A percentile compares a stretch with the other conserved stretches of the same genome.
phyloP scores from a whole-genome alignment of 2,888 invertebrate species.

The Melanostoma scalare region DNA sequence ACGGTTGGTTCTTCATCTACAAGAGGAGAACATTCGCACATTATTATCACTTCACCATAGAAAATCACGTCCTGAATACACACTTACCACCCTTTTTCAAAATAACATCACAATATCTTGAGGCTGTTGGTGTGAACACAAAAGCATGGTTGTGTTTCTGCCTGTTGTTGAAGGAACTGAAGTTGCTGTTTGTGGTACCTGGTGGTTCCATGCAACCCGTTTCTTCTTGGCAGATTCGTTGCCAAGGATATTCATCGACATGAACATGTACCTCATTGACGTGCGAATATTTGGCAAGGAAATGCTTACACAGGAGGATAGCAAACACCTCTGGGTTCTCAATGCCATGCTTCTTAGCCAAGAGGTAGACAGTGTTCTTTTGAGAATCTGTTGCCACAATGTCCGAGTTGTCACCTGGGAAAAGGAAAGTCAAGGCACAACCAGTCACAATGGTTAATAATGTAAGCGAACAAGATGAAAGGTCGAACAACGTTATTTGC shows the following conservation, averaged over 20 bases:
- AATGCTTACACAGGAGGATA: slow-evolving; percentile 88
- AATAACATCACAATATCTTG: slow-evolving; percentile 87
- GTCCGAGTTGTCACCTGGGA: slow-evolving; percentile 87
- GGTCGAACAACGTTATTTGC: neutral
- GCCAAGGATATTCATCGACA: slow-evolving; percentile 90
- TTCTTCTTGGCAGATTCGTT: slow-evolving; percentile 84
- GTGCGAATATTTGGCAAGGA: slow-evolving; percentile 89
- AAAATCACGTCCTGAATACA: slow-evolving; percentile 5
- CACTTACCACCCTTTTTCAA: slow-evolving; percentile 86
- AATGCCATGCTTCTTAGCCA: slow-evolving; percentile 90
- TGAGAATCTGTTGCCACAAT: slow-evolving; percentile 92
- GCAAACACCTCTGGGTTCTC: slow-evolving; percentile 90
- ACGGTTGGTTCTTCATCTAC: slow-evolving; percentile 84
- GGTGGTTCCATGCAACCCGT: slow-evolving; percentile 79
- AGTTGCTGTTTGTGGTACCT: slow-evolving; percentile 54
- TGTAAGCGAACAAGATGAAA: neutral
- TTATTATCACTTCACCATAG: neutral
- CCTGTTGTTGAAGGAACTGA: slow-evolving; percentile 75
- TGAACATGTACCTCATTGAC: slow-evolving; percentile 87
- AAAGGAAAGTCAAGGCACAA: slow-evolving; percentile 26
- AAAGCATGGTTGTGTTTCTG: slow-evolving; percentile 90
- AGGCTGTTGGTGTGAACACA: slow-evolving; percentile 86
- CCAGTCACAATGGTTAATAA: slow-evolving; percentile 21
- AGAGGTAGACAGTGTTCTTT: slow-evolving; percentile 90
- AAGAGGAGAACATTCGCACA: slow-evolving; percentile 20